Evolutionary conservation across 2,113 vertebrate genomes (phyloP).

Genomic region (Vulpes lagopus): DNA sequence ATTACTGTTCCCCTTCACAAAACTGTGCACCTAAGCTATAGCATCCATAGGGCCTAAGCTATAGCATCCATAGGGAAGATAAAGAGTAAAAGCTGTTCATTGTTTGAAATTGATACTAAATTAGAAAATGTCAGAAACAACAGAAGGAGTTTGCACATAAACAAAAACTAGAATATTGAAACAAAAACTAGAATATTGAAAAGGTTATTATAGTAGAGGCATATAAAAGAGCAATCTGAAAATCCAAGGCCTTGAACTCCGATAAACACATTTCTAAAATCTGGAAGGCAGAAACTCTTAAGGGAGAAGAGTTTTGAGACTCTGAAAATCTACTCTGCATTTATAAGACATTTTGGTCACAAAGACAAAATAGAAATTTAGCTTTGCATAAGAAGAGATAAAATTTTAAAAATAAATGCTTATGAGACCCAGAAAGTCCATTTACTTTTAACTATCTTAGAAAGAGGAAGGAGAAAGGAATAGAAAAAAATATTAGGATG

Average conservation of each 20-base stretch:
- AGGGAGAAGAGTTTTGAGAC: background rate
- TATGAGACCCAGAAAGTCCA: background rate
- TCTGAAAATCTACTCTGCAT: background rate
- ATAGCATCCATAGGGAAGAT: background rate
- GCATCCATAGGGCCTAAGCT: background rate
- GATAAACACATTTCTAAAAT: conserved; percentile 31
- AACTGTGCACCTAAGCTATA: background rate
- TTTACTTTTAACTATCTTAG: background rate
- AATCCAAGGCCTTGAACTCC: conserved; percentile 28
- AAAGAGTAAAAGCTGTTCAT: background rate
- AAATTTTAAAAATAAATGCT: background rate
- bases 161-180: background rate
- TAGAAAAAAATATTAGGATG: background rate
- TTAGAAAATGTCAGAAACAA: conserved; percentile 41
- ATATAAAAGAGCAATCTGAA: background rate
- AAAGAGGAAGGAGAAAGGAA: background rate
- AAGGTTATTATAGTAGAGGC: background rate
- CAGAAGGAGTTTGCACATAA: conserved; percentile 24
- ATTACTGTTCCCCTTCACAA: background rate
- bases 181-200: background rate
- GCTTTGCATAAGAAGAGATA: background rate
- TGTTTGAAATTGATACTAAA: conserved; percentile 37
- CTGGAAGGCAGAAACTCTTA: background rate
- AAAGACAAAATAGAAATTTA: background rate
- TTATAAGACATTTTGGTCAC: background rate